Evolutionary conservation across 2,797 vertebrate genomes (phyloP).

Genomic region (Falco rusticolus): DNA sequence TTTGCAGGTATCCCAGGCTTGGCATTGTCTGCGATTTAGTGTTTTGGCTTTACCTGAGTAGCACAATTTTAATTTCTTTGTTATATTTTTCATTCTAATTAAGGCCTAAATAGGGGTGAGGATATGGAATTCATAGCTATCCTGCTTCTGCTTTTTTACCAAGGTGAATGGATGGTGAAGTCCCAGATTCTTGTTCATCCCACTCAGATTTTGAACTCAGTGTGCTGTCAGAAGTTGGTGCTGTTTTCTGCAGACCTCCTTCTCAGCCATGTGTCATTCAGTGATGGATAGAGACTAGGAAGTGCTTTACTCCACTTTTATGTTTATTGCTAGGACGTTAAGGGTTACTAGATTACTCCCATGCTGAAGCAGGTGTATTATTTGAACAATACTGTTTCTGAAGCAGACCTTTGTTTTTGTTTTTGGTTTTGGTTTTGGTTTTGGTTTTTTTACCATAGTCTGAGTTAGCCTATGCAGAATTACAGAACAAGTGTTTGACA

Average conservation of each 20-base stretch:
- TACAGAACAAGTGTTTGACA: not conserved
- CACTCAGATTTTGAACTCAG: not conserved
- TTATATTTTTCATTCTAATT: not conserved
- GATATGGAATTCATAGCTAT: not conserved
- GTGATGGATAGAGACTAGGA: not conserved
- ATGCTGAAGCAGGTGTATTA: fast-evolving
- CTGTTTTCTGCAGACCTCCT: not conserved
- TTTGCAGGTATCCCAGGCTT: not conserved
- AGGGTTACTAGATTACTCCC: not conserved
- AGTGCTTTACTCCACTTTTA: not conserved
- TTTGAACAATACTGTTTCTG: not conserved
- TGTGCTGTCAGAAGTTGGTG: not conserved
- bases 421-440: not conserved
- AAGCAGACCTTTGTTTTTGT: not conserved
- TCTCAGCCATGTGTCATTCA: not conserved
- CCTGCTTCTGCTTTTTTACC: not conserved
- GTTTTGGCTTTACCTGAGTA: not conserved
- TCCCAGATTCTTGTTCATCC: not conserved
- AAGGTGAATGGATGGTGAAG: not conserved
- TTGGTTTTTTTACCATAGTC: not conserved
- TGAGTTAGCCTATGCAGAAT: not conserved
- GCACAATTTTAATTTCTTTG: not conserved
- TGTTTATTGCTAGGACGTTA: not conserved
- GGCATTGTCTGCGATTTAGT: not conserved
- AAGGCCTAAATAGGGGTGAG: not conserved